A percentile compares a stretch with the other conserved stretches of the same genome.
Evolutionary conservation across 1,140 invertebrate species (phyloP).

Genomic region (Eriosoma lanigerum): DNA sequence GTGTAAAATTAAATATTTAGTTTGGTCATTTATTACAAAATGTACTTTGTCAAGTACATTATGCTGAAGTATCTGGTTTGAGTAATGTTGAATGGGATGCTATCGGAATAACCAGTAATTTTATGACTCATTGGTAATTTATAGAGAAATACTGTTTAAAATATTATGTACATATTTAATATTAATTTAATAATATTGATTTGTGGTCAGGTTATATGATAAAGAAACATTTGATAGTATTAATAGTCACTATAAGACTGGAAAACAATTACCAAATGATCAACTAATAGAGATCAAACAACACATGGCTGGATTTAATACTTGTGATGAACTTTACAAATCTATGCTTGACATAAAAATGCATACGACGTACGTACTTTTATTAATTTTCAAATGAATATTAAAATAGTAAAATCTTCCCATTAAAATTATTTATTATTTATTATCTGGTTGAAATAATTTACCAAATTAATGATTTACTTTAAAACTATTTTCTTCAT

Average conservation of each 20-base stretch:
- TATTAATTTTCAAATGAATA: too few species aligned
- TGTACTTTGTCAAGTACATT: constrained; percentile 75
- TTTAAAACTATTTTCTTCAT: too few species aligned
- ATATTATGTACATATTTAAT: not conserved
- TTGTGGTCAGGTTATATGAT: constrained; percentile 65
- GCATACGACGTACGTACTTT: constrained; percentile 65
- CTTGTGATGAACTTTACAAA: constrained; percentile 80
- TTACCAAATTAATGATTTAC: too few species aligned
- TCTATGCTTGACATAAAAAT: constrained; percentile 83
- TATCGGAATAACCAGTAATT: constrained; percentile 74
- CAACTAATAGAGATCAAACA: constrained; percentile 66
- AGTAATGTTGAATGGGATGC: constrained; percentile 91
- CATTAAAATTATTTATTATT: too few species aligned
- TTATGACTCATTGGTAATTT: constrained; percentile 75
- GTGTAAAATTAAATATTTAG: constrained; percentile 60
- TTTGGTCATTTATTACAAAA: constrained; percentile 84
- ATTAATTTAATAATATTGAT: constrained; percentile 27
- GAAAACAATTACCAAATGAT: constrained; percentile 69
- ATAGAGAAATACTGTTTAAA: not conserved
- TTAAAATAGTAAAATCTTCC: too few species aligned
- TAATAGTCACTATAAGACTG: constrained; percentile 73
- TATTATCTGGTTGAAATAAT: too few species aligned
- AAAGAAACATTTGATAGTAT: constrained; percentile 69
- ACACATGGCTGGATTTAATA: constrained; percentile 75
- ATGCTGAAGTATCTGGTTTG: constrained; percentile 79